Evolutionary conservation across 2,797 vertebrate genomes (phyloP).

Genomic region (Florisuga fusca): DNA sequence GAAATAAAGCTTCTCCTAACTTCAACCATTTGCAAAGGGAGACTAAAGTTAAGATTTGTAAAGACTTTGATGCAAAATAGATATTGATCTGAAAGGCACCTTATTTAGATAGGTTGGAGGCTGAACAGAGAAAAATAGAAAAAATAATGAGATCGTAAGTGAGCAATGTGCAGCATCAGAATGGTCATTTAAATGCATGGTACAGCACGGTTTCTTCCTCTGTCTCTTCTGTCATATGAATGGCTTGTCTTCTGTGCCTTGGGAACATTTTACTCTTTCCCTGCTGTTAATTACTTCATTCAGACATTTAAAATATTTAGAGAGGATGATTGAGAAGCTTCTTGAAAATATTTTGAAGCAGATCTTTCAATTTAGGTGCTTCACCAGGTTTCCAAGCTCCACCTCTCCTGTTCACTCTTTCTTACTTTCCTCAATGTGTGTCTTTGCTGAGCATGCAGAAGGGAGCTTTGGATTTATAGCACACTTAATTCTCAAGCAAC

Average conservation of each 20-base stretch:
- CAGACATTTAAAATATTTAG: slow-evolving; percentile 53
- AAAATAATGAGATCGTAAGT: not conserved
- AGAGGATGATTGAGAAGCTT: not conserved
- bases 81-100: not conserved
- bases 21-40: not conserved
- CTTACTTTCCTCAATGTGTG: not conserved
- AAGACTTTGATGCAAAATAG: not conserved
- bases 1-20: not conserved
- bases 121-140: not conserved
- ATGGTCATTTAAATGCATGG: slow-evolving; percentile 1
- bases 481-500: slow-evolving; percentile 71
- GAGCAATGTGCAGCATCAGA: not conserved
- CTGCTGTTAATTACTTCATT: slow-evolving; percentile 66
- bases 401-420: not conserved
- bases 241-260: slow-evolving; percentile 37
- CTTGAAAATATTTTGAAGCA: slow-evolving; percentile 37
- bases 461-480: slow-evolving; percentile 70
- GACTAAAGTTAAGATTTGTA: not conserved
- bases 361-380: not conserved
- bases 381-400: not conserved
- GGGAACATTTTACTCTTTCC: slow-evolving; percentile 7
- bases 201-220: not conserved
- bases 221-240: slow-evolving; percentile 55
- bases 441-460: slow-evolving; percentile 65
- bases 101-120: not conserved